phyloP scores from a whole-genome alignment of 1,140 invertebrate species.

The Cylas formicarius region DNA sequence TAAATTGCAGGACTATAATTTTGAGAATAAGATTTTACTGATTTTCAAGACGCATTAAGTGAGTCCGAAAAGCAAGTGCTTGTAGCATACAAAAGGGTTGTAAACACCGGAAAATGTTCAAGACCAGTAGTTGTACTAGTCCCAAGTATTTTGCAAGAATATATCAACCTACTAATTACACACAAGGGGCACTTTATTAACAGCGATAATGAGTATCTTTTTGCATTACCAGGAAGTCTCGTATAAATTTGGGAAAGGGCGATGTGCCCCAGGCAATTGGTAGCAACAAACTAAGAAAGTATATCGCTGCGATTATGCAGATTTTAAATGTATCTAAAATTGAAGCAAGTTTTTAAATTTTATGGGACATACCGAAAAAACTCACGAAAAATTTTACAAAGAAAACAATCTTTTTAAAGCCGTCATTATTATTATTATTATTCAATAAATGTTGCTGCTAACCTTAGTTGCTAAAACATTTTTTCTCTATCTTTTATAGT shows the following conservation, averaged over 20 bases:
- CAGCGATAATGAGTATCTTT: conserved; percentile 17
- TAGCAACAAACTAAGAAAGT: conserved; percentile 23
- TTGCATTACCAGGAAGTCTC: conserved; percentile 17
- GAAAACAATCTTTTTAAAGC: conserved; percentile 12
- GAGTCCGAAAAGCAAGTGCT: conserved; percentile 10
- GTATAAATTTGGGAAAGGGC: conserved; percentile 23
- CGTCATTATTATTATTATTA: background rate
- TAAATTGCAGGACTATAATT: conserved; percentile 25
- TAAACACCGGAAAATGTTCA: conserved; percentile 24
- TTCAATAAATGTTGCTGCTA: conserved; percentile 1
- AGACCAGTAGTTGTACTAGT: conserved; percentile 21
- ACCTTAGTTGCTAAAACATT: conserved; percentile 3
- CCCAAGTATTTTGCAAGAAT: conserved; percentile 19
- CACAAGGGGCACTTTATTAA: conserved; percentile 15
- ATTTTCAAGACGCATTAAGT: conserved; percentile 25
- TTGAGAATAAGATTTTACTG: conserved; percentile 17
- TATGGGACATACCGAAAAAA: conserved; percentile 28
- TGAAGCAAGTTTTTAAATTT: conserved; percentile 22
- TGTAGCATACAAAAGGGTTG: conserved; percentile 22
- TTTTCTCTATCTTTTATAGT: too few relatives aligned
- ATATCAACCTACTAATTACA: conserved; percentile 14
- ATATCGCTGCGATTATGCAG: conserved; percentile 25
- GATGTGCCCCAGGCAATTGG: conserved; percentile 17
- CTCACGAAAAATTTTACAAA: conserved; percentile 25
- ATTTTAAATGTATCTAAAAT: conserved; percentile 25